These are phyloP conservation scores for Mylabris sibirica DNA, from an alignment of 2,888 invertebrate genomes.

Conservation along the genomic window DNA sequence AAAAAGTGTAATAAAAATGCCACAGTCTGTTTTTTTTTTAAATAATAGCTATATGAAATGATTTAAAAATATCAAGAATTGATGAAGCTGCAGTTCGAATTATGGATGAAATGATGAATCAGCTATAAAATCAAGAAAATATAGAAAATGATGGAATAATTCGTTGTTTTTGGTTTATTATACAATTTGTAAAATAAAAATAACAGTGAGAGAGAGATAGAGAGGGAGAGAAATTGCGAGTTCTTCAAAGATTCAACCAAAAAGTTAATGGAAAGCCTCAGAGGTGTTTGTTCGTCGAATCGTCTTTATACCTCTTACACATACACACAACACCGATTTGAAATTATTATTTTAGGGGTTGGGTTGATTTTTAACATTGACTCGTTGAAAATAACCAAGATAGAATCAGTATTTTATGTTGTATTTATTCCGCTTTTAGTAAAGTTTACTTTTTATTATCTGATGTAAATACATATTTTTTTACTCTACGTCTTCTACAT, in stretches of 20 bases:
- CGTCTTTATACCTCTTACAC: constrained; percentile 47
- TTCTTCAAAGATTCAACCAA: constrained; percentile 39
- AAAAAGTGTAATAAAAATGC: constrained; percentile 4
- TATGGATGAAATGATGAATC: background rate
- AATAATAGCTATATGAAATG: background rate
- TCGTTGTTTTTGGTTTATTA: background rate
- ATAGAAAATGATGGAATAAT: background rate
- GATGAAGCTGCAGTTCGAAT: background rate
- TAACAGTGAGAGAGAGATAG: constrained; percentile 1
- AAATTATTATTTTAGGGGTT: constrained; percentile 49
- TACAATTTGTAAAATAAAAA: background rate
- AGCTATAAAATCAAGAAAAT: background rate
- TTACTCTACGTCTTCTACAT: background rate
- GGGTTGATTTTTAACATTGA: background rate
- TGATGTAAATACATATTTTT: constrained; percentile 29
- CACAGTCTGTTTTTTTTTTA: background rate
- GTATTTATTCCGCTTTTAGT: constrained; percentile 26
- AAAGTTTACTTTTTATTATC: constrained; percentile 33
- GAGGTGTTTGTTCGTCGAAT: constrained; percentile 65
- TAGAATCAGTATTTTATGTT: constrained; percentile 3
- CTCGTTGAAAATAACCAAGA: background rate
- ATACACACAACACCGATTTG: constrained; percentile 54
- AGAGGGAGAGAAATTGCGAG: constrained; percentile 33
- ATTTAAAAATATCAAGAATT: background rate
- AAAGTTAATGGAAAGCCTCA: constrained; percentile 68